A percentile compares a stretch with the other conserved stretches of the same genome.
Evolutionary conservation across 1,140 invertebrate species (phyloP).

Genomic region (Acromyrmex charruanus): DNA sequence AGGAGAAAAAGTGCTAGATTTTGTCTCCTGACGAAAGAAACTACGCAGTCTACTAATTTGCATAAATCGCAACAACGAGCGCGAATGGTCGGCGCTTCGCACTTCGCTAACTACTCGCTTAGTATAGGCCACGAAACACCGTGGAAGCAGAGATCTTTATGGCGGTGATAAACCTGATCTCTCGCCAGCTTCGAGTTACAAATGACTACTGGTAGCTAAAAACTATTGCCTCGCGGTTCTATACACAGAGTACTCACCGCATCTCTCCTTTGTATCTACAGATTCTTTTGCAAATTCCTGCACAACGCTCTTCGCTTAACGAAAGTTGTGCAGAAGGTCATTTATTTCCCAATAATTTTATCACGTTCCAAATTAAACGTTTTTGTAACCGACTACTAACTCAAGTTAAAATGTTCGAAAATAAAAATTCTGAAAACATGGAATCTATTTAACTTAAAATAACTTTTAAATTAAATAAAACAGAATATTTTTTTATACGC

Average conservation of each 20-base stretch:
- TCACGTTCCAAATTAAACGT: not conserved
- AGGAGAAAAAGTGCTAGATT: not conserved
- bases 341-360: not conserved
- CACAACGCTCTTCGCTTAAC: not conserved
- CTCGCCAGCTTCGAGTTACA: constrained; percentile 77
- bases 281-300: not conserved
- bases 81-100: constrained; percentile 47
- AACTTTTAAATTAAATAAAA: not conserved
- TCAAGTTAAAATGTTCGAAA: not conserved
- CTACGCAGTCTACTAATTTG: constrained; percentile 72
- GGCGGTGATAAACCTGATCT: constrained; percentile 77
- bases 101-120: constrained; percentile 69
- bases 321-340: not conserved
- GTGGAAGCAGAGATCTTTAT: constrained; percentile 79
- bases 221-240: constrained; percentile 74
- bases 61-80: constrained; percentile 75
- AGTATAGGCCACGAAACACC: constrained; percentile 47
- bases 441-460: too few relatives aligned
- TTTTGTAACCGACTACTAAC: not conserved
- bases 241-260: constrained; percentile 50
- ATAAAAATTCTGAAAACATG: not conserved
- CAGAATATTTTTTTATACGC: not conserved
- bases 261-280: not conserved
- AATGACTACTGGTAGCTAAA: constrained; percentile 78
- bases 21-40: constrained; percentile 10